A percentile compares a stretch with the other conserved stretches of the same genome.
phyloP scores from a whole-genome alignment of 2,113 vertebrate species.

The Lasiurus borealis region DNA sequence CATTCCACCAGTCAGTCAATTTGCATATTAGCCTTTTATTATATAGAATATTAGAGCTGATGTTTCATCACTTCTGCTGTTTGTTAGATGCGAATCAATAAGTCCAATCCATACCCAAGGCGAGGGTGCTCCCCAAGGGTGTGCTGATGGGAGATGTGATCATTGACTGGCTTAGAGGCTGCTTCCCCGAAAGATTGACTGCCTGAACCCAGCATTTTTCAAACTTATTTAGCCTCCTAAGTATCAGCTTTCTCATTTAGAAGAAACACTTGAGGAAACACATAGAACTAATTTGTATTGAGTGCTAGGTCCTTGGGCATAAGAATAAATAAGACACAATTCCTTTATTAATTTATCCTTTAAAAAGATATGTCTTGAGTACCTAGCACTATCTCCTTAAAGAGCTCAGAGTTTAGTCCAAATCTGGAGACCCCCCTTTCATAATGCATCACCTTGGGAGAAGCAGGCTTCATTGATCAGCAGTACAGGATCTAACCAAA shows the following conservation, averaged over 20 bases:
- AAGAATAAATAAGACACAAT: not conserved
- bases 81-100: conserved; percentile 6
- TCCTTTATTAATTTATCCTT: not conserved
- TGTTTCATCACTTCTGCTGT: not conserved
- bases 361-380: not conserved
- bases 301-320: not conserved
- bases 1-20: too few relatives aligned
- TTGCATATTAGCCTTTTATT: too few relatives aligned
- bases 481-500: not conserved
- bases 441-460: not conserved
- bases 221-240: not conserved
- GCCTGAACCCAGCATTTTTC: not conserved
- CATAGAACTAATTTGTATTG: not conserved
- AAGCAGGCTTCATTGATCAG: not conserved
- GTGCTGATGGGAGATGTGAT: not conserved
- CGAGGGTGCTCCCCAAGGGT: not conserved
- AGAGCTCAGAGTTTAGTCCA: conserved; percentile 21
- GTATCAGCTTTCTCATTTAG: not conserved
- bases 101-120: not conserved
- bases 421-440: not conserved
- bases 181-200: not conserved
- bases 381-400: not conserved
- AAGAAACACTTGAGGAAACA: conserved; percentile 30
- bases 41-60: not conserved
- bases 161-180: not conserved